Base-by-base conservation (phyloP, 1,140 invertebrate genomes). In the Hermetia illucens region DNA sequence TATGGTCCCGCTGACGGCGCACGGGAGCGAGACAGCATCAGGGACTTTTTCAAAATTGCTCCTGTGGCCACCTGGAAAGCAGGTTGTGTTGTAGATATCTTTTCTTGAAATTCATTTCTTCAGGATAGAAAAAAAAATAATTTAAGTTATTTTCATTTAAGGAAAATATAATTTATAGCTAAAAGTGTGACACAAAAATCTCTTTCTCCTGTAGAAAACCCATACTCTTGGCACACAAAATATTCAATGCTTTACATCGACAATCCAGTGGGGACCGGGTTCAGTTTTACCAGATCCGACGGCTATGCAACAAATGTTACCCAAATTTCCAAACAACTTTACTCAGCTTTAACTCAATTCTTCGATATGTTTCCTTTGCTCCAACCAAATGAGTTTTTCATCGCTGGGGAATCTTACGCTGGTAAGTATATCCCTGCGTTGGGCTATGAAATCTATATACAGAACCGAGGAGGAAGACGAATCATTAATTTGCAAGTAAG, bases 371-470 rank as follows among this genome's bases (percentile, higher is more conserved):
- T 83, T 49, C 75, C 76, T 2, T 58, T 77, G 32, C 58, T 79
- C n/a, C 65, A 66, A 46, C 46, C 52, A 1, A 82, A 77, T 60
- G 66, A 74, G 9, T 82, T 86, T 45, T 84, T 70, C 53, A 69
- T 89, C 2, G 72, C 76, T 35, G 86, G 86, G 10, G 85, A 90
- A 63, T 88, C 84, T 3, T 90, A 88, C 61, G 85, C 71, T 12
- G 85, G 85, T n/a, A 78, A 79, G 51, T 86, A 86, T 59, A 73
- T 86, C 3, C 82, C 83, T 15, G 73, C 79, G 1, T 61, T 85
- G 22, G 70, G 71, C 1, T 71, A 82, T 53, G 72, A 73, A 20
- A 86, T 89, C 39, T 75, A 85, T 52, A 56, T 63, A 21, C 65
- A 74, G 29, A 82, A 82, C 52, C 53, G 40, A 19, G 36, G 62